Base-by-base conservation (phyloP, 1,140 invertebrate genomes). In the Lasaia peninsularis region DNA sequence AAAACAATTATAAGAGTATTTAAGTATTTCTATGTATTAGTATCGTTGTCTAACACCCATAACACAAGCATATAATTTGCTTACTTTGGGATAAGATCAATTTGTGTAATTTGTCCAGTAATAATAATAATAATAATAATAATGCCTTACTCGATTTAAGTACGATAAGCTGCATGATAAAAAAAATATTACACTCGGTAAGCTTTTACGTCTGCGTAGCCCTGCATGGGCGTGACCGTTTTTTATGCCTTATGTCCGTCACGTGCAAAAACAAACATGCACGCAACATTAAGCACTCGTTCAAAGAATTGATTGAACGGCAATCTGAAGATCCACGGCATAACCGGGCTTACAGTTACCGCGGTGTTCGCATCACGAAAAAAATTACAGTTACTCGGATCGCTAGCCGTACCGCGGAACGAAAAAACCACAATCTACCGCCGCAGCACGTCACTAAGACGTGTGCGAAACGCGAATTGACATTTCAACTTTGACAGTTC, bases 371-470 rank as follows among this genome's bases (percentile, higher is more conserved):
- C 67, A 81, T 74, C 78, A 78, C 80, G 78, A 82, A 85, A 87
- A 87, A 87, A 85, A 81, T 52, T 84, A 87, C 81, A 85, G 84
- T 87, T 87, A 87, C 48, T 62, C 66, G 56, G 60, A 68, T 67
- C 63, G 63, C 62, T 69, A 73, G 62, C 66, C 71, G 71, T 63
- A 79, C 73, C 68, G 64, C 67, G 71, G 71, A 63, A 70, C 81
- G 80, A 85, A 87, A 87, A 87, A 87, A 87, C 73, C 81, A 85
- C 73, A 77, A 75, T 60, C 72, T 57, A 52, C 60, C 64, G 59
- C 66, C 60, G 66, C 69, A 58, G 69, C 78, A 78, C 77, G 65
- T 78, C 73, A 75, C 68, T 69, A 75, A 69, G 78, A 87, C 84
- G 84, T 83, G 65, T 63, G 56, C 66, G 40, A 48, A 48, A 63